Evolutionary conservation across 2,888 invertebrate genomes (phyloP).

Genomic region (Meta bourneti): DNA sequence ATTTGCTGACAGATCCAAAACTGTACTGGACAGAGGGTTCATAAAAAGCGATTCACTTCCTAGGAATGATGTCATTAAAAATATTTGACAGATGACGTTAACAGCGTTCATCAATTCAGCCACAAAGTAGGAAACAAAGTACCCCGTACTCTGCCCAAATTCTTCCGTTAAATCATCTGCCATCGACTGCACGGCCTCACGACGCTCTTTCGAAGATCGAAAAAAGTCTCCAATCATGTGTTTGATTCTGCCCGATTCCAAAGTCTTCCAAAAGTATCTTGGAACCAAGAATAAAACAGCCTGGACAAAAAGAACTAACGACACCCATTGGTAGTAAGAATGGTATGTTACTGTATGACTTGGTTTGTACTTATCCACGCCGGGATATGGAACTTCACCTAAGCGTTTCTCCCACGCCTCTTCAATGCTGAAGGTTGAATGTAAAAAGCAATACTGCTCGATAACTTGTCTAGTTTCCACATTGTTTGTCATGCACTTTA

Average conservation of each 20-base stretch:
- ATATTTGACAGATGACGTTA: conserved; percentile 75
- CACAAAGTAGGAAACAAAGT: conserved; percentile 76
- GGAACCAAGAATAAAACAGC: conserved; percentile 78
- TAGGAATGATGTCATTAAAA: conserved; percentile 74
- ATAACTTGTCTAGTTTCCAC: conserved; percentile 60
- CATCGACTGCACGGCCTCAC: conserved; percentile 88
- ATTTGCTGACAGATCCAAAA: conserved; percentile 62
- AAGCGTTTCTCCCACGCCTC: conserved; percentile 90
- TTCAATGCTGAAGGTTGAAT: conserved; percentile 94
- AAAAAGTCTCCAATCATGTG: conserved; percentile 75
- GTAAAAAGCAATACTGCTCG: conserved; percentile 96
- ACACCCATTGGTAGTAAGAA: conserved; percentile 98
- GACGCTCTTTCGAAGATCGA: no score
- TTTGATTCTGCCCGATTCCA: conserved; percentile 78
- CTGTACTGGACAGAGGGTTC: conserved; percentile 75
- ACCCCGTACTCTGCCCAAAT: conserved; percentile 71
- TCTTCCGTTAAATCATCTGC: conserved; percentile 90
- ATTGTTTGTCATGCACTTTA: conserved; percentile 78
- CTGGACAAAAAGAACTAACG: conserved; percentile 89
- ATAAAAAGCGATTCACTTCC: conserved; percentile 40
- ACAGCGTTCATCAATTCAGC: conserved; percentile 75
- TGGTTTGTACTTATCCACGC: conserved; percentile 84
- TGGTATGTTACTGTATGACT: conserved; percentile 84
- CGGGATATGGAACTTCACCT: conserved; percentile 90
- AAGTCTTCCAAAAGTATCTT: conserved; percentile 75